phyloP scores from a whole-genome alignment of 2,888 invertebrate genomes.

The Eudasyphora cyanicolor region DNA sequence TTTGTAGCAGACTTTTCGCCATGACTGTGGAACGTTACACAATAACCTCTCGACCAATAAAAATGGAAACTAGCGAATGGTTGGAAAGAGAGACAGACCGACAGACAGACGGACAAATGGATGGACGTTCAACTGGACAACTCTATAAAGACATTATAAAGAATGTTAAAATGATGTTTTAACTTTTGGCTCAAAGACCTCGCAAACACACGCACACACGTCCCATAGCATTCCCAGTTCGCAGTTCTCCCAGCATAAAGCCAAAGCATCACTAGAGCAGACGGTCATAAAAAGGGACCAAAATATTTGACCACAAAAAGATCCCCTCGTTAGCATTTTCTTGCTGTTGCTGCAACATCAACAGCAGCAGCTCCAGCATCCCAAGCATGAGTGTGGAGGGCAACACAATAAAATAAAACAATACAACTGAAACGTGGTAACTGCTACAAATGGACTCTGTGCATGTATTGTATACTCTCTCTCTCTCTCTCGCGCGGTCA shows the following conservation, averaged over 20 bases:
- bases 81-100: not conserved
- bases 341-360: not conserved
- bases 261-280: constrained; percentile 7
- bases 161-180: constrained; percentile 43
- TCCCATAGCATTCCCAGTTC: not conserved
- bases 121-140: not conserved
- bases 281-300: constrained; percentile 12
- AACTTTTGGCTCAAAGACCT: constrained; percentile 51
- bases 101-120: not conserved
- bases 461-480: too few relatives aligned
- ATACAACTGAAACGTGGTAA: constrained; percentile 58
- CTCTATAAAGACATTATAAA: constrained; percentile 28
- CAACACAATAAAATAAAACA: constrained; percentile 56
- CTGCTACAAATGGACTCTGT: constrained; percentile 54
- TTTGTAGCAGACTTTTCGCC: not conserved
- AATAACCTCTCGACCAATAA: constrained; percentile 1
- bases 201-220: constrained; percentile 15
- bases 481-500: too few relatives aligned
- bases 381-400: constrained; percentile 21
- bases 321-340: constrained; percentile 62
- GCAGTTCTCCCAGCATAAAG: not conserved
- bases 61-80: not conserved
- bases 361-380: not conserved
- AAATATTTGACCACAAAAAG: constrained; percentile 54
- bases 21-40: not conserved